These are phyloP conservation scores for Prorops nasuta DNA, from an alignment of 1,140 invertebrate species.

Conservation along the genomic window DNA sequence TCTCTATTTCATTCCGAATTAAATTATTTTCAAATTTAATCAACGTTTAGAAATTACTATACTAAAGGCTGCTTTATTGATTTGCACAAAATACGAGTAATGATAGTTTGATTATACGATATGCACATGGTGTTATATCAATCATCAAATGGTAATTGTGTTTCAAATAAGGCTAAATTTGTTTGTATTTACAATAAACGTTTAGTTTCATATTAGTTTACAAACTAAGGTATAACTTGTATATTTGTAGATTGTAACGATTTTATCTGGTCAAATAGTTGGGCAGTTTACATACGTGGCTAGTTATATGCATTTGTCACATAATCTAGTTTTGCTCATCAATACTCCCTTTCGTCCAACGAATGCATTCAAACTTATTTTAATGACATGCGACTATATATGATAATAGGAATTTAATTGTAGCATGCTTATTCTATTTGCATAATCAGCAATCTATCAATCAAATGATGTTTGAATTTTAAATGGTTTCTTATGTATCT, in stretches of 20 bases:
- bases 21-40: background rate
- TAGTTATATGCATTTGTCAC: constrained; percentile 24
- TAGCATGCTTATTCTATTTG: background rate
- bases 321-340: constrained; percentile 23
- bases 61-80: background rate
- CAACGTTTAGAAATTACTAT: background rate
- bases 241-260: constrained; percentile 19
- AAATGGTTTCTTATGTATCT: background rate
- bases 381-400: constrained; percentile 19
- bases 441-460: background rate
- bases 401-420: background rate
- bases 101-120: background rate
- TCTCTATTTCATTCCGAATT: background rate
- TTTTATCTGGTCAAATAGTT: constrained; percentile 27
- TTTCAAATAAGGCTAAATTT: too few relatives aligned
- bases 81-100: background rate
- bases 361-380: constrained; percentile 27
- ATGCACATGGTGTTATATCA: background rate
- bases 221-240: background rate
- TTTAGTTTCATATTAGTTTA: too few relatives aligned
- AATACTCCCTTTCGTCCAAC: constrained; percentile 6
- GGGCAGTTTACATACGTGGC: constrained; percentile 23
- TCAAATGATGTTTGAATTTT: background rate
- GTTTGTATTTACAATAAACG: too few relatives aligned
- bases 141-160: background rate